phyloP scores from a whole-genome alignment of 2,113 vertebrate genomes.

The Chaenocephalus aceratus region DNA sequence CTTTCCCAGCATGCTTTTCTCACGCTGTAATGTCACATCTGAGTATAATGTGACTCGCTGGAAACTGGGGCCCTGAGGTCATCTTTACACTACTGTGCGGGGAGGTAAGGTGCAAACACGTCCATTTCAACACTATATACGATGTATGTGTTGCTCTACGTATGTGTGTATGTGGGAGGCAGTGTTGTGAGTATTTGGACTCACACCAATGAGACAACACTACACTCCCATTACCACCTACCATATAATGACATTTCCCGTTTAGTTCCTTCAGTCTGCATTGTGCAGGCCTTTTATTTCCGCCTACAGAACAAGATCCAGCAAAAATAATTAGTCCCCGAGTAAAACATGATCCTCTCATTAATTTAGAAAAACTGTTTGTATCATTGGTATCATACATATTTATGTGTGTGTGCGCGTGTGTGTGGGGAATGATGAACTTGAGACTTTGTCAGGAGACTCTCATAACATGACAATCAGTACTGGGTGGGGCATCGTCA shows the following conservation, averaged over 20 bases:
- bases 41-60: slow-evolving; percentile 81
- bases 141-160: slow-evolving; percentile 10
- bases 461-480: not conserved
- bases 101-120: slow-evolving; percentile 38
- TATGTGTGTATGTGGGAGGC: slow-evolving; percentile 10
- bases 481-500: slow-evolving; percentile 22
- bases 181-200: slow-evolving; percentile 2
- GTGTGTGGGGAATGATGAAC: not conserved
- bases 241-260: slow-evolving; percentile 32
- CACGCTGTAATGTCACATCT: slow-evolving; percentile 85
- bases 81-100: slow-evolving; percentile 73
- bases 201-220: slow-evolving; percentile 10
- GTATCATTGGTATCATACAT: not conserved
- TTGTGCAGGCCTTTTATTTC: not conserved
- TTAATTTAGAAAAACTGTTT: too few relatives aligned
- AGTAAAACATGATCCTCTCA: slow-evolving; percentile 12
- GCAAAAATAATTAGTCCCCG: not conserved
- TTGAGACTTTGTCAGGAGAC: not conserved
- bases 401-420: not conserved
- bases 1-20: slow-evolving; percentile 82
- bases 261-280: not conserved
- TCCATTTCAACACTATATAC: not conserved
- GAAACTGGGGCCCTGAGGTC: slow-evolving; percentile 67
- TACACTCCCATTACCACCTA: slow-evolving; percentile 17
- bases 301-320: not conserved